Conservation (phyloP, 53 echinoderm and acorn worm species). For the Apostichopus leukothele region DNA sequence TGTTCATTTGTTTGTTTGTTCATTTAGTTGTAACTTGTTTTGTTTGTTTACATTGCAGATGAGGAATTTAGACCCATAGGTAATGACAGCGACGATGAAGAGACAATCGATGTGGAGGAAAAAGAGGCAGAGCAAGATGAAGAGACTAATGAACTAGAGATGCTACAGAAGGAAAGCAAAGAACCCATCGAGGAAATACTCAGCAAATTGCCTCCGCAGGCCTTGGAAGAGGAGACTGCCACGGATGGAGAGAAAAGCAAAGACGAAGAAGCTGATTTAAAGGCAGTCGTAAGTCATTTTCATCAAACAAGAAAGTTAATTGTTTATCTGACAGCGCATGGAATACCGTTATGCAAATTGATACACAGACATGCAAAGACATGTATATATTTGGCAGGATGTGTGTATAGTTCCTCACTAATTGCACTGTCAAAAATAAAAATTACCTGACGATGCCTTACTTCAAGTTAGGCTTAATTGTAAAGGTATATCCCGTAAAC, state of each 20-base stretch:
- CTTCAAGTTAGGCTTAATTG: too few species aligned
- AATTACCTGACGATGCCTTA: too few species aligned
- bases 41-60: constrained; percentile 48
- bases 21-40: too few species aligned
- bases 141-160: constrained; percentile 73
- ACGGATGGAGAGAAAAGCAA: constrained; percentile 13
- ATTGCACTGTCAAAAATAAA: too few species aligned
- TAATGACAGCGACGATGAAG: constrained; percentile 89
- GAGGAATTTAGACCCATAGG: constrained; percentile 78
- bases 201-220: constrained; percentile 70
- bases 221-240: constrained; percentile 36
- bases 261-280: constrained; percentile 55
- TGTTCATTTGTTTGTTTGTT: too few species aligned
- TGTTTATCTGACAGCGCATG: too few species aligned
- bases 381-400: too few species aligned
- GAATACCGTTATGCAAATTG: too few species aligned
- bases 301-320: too few species aligned
- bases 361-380: too few species aligned
- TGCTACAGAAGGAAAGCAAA: constrained; percentile 83
- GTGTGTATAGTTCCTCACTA: too few species aligned
- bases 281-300: constrained; percentile 65
- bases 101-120: constrained; percentile 96
- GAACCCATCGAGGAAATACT: constrained; percentile 94
- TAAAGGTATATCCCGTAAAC: too few species aligned
- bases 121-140: constrained; percentile 68